Conservation (phyloP, 1,140 invertebrate genomes). For the Pseudomyrmex concolor region DNA sequence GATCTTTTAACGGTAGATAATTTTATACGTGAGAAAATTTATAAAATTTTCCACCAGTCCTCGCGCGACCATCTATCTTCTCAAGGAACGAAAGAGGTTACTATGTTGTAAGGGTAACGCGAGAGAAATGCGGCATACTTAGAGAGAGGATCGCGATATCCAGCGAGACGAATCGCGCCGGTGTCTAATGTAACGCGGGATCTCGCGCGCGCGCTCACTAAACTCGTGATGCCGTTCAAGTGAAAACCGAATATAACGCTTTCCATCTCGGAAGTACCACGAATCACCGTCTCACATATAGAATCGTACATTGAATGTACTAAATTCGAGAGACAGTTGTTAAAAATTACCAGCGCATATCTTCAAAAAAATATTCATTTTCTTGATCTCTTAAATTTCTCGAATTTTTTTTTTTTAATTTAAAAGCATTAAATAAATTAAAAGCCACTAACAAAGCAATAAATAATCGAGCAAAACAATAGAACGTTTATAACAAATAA, state of each 20-base stretch:
- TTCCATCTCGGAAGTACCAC: not conserved
- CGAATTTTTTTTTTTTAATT: too few relatives aligned
- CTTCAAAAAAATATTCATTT: too few relatives aligned
- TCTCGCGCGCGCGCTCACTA: not conserved
- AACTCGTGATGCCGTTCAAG: not conserved
- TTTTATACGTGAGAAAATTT: not conserved
- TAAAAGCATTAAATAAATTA: too few relatives aligned
- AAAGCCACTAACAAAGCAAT: too few relatives aligned
- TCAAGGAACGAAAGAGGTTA: conserved; percentile 48
- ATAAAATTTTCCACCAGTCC: not conserved
- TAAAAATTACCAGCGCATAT: too few relatives aligned
- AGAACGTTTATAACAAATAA: too few relatives aligned
- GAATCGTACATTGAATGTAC: too few relatives aligned
- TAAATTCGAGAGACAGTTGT: too few relatives aligned
- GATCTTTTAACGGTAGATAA: not conserved
- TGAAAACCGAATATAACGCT: not conserved
- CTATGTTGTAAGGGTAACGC: conserved; percentile 51
- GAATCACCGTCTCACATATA: too few relatives aligned
- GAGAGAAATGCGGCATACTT: conserved; percentile 60
- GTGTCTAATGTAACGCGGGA: conserved; percentile 21
- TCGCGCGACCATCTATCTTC: not conserved
- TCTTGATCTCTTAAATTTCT: too few relatives aligned
- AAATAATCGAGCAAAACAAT: too few relatives aligned
- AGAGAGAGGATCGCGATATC: conserved; percentile 51
- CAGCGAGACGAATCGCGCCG: conserved; percentile 24